phyloP scores from a whole-genome alignment of 2,797 vertebrate genomes.

The Sebastiscus tertius region DNA sequence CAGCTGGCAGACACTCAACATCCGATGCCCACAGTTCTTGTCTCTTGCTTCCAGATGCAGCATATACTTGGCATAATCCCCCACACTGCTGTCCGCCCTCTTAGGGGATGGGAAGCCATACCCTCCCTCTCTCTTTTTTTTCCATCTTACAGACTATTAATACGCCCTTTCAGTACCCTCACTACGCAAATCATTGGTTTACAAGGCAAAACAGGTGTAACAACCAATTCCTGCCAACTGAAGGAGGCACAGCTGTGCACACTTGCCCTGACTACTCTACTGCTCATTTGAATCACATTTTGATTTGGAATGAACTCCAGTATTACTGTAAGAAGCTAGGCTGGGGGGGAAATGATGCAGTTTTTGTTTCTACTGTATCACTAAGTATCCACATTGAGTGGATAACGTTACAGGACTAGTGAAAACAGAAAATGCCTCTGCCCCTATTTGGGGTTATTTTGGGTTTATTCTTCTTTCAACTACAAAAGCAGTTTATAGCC shows the following conservation, averaged over 20 bases:
- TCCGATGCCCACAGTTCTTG: slow-evolving; percentile 65
- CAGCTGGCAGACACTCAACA: slow-evolving; percentile 66
- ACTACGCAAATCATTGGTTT: slow-evolving; percentile 62
- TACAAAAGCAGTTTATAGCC: background rate
- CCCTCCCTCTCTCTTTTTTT: slow-evolving; percentile 2
- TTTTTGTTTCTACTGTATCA: background rate
- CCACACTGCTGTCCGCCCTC: slow-evolving; percentile 41
- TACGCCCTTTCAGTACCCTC: slow-evolving; percentile 39
- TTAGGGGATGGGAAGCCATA: slow-evolving; percentile 32
- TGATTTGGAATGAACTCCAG: slow-evolving; percentile 22
- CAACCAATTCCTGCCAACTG: slow-evolving; percentile 37
- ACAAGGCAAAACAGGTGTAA: slow-evolving; percentile 70
- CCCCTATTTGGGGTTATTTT: too few relatives aligned
- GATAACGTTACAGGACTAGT: background rate
- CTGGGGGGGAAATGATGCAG: background rate
- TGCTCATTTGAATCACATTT: slow-evolving; percentile 43
- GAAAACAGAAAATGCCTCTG: background rate
- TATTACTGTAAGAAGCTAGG: background rate
- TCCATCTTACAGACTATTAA: slow-evolving; percentile 55
- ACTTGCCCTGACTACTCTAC: slow-evolving; percentile 21
- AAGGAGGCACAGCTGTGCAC: slow-evolving; percentile 59
- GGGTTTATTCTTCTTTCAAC: background rate
- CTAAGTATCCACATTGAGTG: background rate
- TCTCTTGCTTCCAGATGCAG: slow-evolving; percentile 70
- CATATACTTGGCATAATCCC: slow-evolving; percentile 60